Evolutionary conservation across 1,140 invertebrate species (phyloP).

Genomic region (Proales similis): DNA sequence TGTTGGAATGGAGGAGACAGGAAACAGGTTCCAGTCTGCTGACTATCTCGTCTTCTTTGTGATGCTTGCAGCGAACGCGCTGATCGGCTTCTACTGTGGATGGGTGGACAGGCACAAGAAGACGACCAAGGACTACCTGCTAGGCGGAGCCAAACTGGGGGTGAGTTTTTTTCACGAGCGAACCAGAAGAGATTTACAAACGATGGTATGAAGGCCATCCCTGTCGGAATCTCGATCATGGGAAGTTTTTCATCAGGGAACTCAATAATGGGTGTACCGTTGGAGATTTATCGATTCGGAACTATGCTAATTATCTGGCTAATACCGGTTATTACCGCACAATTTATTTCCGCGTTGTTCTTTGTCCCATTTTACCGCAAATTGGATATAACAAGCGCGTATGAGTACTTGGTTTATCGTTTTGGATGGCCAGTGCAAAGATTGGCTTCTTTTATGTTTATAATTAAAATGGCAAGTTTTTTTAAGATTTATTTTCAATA

Average conservation of each 20-base stretch:
- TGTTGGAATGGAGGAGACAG: too few species aligned
- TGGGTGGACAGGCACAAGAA: constrained; percentile 16
- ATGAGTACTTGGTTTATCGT: too few species aligned
- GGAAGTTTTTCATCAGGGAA: constrained; percentile 51
- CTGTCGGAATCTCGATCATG: constrained; percentile 49
- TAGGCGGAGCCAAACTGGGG: constrained; percentile 25
- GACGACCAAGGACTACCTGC: constrained; percentile 7
- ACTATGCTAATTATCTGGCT: too few species aligned
- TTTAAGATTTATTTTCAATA: constrained; percentile 18
- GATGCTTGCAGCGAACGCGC: background rate
- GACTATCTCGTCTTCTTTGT: constrained; percentile 24
- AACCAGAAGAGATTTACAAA: too few species aligned
- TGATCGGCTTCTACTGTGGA: constrained; percentile 25
- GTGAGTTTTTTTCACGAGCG: too few species aligned
- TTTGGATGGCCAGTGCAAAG: too few species aligned
- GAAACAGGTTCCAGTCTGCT: too few species aligned
- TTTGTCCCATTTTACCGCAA: constrained; percentile 50
- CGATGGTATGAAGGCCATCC: too few species aligned
- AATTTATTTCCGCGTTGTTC: constrained; percentile 42
- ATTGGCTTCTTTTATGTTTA: too few species aligned
- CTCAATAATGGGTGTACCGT: constrained; percentile 52
- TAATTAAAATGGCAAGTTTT: constrained; percentile 7
- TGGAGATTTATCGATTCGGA: constrained; percentile 46
- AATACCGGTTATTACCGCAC: too few species aligned
- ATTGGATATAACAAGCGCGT: constrained; percentile 47